Conservation (phyloP, 1,140 invertebrate species). For the Sinonovacula constricta region DNA sequence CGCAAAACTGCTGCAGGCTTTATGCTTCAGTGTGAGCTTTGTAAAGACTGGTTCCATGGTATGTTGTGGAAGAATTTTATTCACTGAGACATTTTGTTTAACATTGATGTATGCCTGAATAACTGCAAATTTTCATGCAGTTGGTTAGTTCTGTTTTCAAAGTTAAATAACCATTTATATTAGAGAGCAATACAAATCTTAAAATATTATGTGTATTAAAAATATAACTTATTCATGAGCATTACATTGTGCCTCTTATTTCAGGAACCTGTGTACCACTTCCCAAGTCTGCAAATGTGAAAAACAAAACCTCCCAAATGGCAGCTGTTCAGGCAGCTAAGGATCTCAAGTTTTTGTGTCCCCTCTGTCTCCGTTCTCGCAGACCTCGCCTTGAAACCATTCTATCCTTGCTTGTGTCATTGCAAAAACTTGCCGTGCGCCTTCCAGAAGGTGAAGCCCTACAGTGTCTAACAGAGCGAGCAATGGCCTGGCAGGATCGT, state of each 20-base stretch:
- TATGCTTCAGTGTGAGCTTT: slow-evolving; percentile 96
- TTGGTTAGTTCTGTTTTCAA: too few species aligned
- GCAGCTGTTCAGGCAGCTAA: slow-evolving; percentile 76
- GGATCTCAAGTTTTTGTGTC: slow-evolving; percentile 88
- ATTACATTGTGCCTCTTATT: too few species aligned
- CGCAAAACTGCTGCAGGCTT: slow-evolving; percentile 84
- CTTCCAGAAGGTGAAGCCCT: slow-evolving; percentile 93
- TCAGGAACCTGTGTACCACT: slow-evolving; percentile 83
- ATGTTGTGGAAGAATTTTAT: too few species aligned
- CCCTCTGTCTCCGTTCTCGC: slow-evolving; percentile 90
- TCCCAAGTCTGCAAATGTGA: slow-evolving; percentile 79
- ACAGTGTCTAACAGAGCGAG: slow-evolving; percentile 92
- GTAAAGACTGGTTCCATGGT: slow-evolving; percentile 95
- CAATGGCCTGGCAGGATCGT: slow-evolving; percentile 83
- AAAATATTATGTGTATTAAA: too few species aligned
- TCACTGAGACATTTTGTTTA: too few species aligned
- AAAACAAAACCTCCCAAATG: slow-evolving; percentile 72
- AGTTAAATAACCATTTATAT: too few species aligned
- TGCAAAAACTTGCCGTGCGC: slow-evolving; percentile 90
- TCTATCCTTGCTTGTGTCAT: slow-evolving; percentile 88
- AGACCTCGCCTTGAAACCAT: slow-evolving; percentile 92
- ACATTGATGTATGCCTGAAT: too few species aligned
- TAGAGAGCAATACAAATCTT: too few species aligned
- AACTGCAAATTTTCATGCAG: too few species aligned
- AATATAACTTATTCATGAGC: too few species aligned